A percentile compares a stretch with the other conserved stretches of the same genome.
These are phyloP conservation scores for Leucophenga maculata DNA, from an alignment of 2,888 invertebrate genomes.

Conservation along the genomic window DNA sequence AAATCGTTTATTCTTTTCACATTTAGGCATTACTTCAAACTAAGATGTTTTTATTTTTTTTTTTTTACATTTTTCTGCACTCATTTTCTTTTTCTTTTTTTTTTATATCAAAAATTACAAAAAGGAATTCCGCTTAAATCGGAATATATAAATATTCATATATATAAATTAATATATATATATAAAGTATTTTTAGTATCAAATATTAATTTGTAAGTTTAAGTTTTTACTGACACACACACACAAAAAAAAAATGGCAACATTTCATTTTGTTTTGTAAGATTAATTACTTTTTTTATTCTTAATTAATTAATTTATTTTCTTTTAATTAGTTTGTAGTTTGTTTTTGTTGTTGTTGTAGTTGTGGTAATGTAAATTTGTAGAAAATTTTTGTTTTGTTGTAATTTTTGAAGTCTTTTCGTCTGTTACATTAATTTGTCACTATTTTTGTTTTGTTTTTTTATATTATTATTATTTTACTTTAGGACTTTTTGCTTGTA, in stretches of 20 bases:
- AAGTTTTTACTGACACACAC: conserved; percentile 34
- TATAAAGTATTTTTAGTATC: conserved; percentile 48
- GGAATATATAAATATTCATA: conserved; percentile 50
- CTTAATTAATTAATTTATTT: conserved; percentile 17
- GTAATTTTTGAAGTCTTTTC: conserved; percentile 42
- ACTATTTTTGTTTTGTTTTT: conserved; percentile 29
- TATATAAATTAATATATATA: conserved; percentile 32
- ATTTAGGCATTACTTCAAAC: conserved; percentile 5
- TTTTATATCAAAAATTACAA: conserved; percentile 65
- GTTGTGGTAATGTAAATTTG: conserved; percentile 47
- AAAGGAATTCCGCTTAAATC: conserved; percentile 56
- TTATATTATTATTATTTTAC: conserved; percentile 34
- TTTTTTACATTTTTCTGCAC: conserved; percentile 31
- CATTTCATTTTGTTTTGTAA: conserved; percentile 48
- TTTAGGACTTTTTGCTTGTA: conserved; percentile 40
- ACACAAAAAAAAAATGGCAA: conserved; percentile 64
- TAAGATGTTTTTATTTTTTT: conserved; percentile 10
- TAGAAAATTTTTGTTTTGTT: conserved; percentile 37
- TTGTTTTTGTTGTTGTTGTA: conserved; percentile 31
- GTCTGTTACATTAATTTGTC: conserved; percentile 42
- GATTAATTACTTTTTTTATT: conserved; percentile 28
- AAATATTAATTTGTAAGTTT: conserved; percentile 49
- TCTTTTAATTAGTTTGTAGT: conserved; percentile 14
- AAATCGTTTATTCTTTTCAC: background rate
- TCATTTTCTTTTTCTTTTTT: conserved; percentile 42